Conservation (phyloP, 2,113 vertebrate genomes). For the Gobiocypris rarus region DNA sequence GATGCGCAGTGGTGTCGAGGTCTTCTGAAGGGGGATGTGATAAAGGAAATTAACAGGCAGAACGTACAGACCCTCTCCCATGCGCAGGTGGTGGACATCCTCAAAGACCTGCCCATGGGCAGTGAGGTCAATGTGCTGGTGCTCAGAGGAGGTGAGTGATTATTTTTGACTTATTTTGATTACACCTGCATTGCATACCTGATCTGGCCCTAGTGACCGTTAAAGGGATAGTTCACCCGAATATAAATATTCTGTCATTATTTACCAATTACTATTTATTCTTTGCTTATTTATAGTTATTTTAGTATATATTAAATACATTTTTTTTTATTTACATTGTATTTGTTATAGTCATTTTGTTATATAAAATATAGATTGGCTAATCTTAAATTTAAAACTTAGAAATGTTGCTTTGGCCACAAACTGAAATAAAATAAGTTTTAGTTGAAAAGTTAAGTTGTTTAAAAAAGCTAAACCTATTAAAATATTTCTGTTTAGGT, state of each 20-base stretch:
- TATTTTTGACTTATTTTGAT: neutral
- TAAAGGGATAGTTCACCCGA: neutral
- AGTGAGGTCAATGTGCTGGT: constrained; percentile 92
- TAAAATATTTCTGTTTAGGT: neutral
- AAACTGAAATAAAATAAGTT: neutral
- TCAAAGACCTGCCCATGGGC: constrained; percentile 93
- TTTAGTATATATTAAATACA: neutral
- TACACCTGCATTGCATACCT: neutral
- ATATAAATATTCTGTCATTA: neutral
- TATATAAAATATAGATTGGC: neutral
- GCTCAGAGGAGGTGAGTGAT: constrained; percentile 87
- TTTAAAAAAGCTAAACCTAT: neutral
- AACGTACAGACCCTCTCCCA: constrained; percentile 94
- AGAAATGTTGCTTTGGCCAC: neutral
- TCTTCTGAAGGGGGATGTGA: constrained; percentile 93
- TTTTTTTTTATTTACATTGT: neutral
- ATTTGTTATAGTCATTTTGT: neutral
- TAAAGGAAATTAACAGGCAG: constrained; percentile 95
- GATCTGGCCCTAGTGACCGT: neutral
- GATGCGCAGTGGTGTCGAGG: constrained; percentile 98
- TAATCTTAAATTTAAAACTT: neutral
- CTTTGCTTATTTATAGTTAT: neutral
- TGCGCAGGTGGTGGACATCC: constrained; percentile 95
- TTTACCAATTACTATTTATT: neutral
- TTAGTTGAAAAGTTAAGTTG: neutral